Conservation (phyloP, 2,113 vertebrate genomes). For the Mesoclemmys tuberculata region DNA sequence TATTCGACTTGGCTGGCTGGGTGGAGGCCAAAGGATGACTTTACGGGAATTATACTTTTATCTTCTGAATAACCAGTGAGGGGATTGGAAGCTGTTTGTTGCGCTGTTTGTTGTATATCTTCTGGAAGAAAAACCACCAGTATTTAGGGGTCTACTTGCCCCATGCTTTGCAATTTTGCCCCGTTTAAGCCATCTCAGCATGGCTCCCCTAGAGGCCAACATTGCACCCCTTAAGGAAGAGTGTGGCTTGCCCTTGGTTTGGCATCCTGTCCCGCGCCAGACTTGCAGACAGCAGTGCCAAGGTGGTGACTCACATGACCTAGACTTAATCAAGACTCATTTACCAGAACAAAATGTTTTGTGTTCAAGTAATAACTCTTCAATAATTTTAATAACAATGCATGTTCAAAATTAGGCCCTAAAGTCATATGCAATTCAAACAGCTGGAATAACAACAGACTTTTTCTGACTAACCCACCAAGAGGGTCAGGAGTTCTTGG, state of each 20-base stretch:
- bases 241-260: slow-evolving; percentile 12
- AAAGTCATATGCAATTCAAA: not conserved
- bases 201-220: too few species aligned
- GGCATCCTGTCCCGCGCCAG: not conserved
- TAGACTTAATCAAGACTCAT: not conserved
- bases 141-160: too few species aligned
- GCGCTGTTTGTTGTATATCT: too few species aligned
- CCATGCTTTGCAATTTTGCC: too few species aligned
- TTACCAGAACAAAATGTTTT: slow-evolving; percentile 48
- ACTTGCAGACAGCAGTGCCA: slow-evolving; percentile 18
- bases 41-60: too few species aligned
- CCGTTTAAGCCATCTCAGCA: too few species aligned
- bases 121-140: too few species aligned
- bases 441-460: not conserved
- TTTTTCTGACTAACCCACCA: not conserved
- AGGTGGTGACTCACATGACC: not conserved
- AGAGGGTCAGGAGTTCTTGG: not conserved
- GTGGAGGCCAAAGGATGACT: too few species aligned
- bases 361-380: not conserved
- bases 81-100: too few species aligned
- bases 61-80: too few species aligned
- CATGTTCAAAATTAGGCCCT: not conserved
- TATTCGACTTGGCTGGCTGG: too few species aligned
- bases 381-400: not conserved
- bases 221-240: not conserved